phyloP scores from a whole-genome alignment of 1,140 invertebrate genomes.

The Temnothorax nylanderi region DNA sequence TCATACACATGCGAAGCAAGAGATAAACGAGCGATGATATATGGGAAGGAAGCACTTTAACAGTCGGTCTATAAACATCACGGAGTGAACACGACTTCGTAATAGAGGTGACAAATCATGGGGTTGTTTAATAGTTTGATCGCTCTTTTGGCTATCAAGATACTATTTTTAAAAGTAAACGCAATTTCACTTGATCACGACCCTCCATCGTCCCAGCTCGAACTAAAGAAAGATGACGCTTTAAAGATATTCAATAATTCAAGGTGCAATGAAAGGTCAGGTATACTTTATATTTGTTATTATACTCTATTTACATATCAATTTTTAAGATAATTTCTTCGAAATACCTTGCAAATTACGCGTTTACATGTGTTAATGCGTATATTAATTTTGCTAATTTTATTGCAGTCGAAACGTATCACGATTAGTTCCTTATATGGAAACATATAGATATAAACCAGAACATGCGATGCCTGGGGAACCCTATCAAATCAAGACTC shows the following conservation, averaged over 20 bases:
- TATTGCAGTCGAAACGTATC: conserved; percentile 36
- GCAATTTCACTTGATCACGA: no score
- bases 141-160: not conserved
- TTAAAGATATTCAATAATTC: not conserved
- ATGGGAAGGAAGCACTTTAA: not conserved
- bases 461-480: no score
- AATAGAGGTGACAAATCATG: conserved; percentile 10
- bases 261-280: not conserved
- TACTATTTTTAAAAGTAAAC: conserved; percentile 11
- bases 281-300: conserved; percentile 18
- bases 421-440: conserved; percentile 58
- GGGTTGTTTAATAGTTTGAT: not conserved
- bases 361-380: not conserved
- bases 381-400: not conserved
- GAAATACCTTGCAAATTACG: not conserved
- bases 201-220: no score
- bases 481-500: not conserved
- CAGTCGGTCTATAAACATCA: not conserved
- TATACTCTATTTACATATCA: not conserved
- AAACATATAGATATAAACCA: conserved; percentile 56
- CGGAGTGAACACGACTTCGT: not conserved
- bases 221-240: no score
- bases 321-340: not conserved
- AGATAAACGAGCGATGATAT: conserved; percentile 38
- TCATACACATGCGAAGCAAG: not conserved